phyloP scores from a whole-genome alignment of 2,113 vertebrate species.

The Oenanthe melanoleuca region DNA sequence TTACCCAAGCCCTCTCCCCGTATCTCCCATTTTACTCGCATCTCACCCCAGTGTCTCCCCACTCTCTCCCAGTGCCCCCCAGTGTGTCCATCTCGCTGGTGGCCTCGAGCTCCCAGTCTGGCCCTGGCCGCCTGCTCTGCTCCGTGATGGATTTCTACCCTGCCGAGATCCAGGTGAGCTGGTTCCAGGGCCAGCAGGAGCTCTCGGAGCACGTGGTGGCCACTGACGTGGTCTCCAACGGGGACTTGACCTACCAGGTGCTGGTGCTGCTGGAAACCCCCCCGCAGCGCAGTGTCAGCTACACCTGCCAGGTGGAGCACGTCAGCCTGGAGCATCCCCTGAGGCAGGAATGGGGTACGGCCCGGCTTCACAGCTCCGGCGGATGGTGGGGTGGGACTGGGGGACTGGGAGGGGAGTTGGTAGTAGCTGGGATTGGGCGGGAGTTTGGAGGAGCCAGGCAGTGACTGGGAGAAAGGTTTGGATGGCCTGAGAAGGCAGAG shows the following conservation, averaged over 20 bases:
- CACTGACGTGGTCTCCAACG: background rate
- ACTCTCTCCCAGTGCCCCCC: background rate
- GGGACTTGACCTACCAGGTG: background rate
- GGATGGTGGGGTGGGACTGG: background rate
- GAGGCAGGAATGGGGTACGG: background rate
- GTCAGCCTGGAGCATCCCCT: background rate
- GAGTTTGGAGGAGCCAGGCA: background rate
- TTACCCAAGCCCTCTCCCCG: accelerated
- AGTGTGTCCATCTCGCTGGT: background rate
- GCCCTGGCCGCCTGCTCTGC: background rate
- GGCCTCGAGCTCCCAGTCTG: background rate
- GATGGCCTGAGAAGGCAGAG: background rate
- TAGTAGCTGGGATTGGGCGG: background rate
- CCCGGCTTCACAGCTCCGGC: accelerated
- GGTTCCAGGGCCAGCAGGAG: background rate
- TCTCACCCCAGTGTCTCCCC: background rate
- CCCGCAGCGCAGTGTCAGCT: accelerated
- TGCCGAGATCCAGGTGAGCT: background rate
- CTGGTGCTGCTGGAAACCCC: background rate
- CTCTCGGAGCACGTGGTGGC: background rate
- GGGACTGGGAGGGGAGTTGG: background rate
- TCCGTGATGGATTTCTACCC: background rate
- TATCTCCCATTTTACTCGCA: background rate
- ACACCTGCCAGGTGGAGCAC: background rate
- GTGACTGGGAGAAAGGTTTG: background rate